A percentile compares a stretch with the other conserved stretches of the same genome.
phyloP scores from a whole-genome alignment of 1,140 invertebrate genomes.

The Lucilia sericata region DNA sequence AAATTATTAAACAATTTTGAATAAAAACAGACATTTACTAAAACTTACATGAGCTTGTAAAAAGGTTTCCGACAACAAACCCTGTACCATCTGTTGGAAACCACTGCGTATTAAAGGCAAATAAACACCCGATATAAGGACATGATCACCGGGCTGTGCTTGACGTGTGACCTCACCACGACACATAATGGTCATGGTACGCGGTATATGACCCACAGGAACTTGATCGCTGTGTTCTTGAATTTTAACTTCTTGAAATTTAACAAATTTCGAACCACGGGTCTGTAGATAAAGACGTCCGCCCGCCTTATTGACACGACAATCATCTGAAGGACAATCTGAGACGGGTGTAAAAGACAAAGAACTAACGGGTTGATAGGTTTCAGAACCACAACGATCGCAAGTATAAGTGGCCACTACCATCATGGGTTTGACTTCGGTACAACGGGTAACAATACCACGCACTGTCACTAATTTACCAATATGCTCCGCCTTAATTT shows the following conservation, averaged over 20 bases:
- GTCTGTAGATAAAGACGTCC: slow-evolving; percentile 95
- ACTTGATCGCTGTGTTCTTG: slow-evolving; percentile 99
- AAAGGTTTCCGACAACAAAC: slow-evolving; percentile 94
- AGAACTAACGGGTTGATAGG: slow-evolving; percentile 92
- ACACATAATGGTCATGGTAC: slow-evolving; percentile 91
- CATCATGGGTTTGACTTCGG: slow-evolving; percentile 98
- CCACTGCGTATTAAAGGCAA: slow-evolving; percentile 87
- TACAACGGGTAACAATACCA: slow-evolving; percentile 95
- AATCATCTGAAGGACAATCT: slow-evolving; percentile 93
- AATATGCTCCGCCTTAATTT: slow-evolving; percentile 92
- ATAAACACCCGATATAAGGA: slow-evolving; percentile 92
- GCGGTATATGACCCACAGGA: slow-evolving; percentile 97
- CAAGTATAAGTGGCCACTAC: slow-evolving; percentile 98
- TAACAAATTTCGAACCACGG: slow-evolving; percentile 96
- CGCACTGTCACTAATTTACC: slow-evolving; percentile 93
- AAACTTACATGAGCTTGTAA: slow-evolving; percentile 92
- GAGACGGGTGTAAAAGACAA: slow-evolving; percentile 90
- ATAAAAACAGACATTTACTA: not conserved
- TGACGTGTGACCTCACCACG: slow-evolving; percentile 92
- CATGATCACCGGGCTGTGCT: slow-evolving; percentile 94
- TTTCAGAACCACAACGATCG: slow-evolving; percentile 97
- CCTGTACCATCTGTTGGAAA: slow-evolving; percentile 85
- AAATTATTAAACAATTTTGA: not conserved
- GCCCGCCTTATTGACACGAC: slow-evolving; percentile 92
- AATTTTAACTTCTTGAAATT: slow-evolving; percentile 98